Evolutionary conservation across 1,140 invertebrate species (phyloP).

Genomic region (Drosophila mayri): DNA sequence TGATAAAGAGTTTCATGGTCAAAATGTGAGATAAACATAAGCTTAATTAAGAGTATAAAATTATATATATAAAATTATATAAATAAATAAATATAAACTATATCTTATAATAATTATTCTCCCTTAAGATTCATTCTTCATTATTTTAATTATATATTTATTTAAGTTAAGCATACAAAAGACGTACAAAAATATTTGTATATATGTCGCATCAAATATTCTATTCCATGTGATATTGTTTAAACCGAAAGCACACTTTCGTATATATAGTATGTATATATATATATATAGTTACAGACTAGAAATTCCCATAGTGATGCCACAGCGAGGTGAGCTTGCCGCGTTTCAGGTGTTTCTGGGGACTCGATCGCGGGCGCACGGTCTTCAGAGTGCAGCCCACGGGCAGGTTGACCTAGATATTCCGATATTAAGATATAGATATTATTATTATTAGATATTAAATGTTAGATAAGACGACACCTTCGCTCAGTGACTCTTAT

Average conservation of each 20-base stretch:
- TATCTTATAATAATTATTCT: not conserved
- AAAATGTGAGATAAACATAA: not conserved
- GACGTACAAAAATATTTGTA: conserved; percentile 45
- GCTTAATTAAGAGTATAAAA: not conserved
- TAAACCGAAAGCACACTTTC: not conserved
- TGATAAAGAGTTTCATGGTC: not conserved
- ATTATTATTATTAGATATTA: not conserved
- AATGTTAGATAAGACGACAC: conserved; percentile 8
- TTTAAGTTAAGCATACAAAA: conserved; percentile 55
- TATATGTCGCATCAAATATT: conserved; percentile 29
- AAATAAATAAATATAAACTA: not conserved
- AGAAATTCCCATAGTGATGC: conserved; percentile 54
- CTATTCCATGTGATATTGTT: conserved; percentile 1
- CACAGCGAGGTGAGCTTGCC: conserved; percentile 72
- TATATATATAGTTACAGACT: conserved; percentile 15
- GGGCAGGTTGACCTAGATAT: conserved; percentile 70
- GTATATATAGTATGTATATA: not conserved
- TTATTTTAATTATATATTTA: conserved; percentile 36
- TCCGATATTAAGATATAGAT: conserved; percentile 10
- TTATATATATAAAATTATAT: not conserved
- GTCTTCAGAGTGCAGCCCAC: conserved; percentile 78
- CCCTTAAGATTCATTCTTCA: not conserved
- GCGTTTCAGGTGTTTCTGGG: conserved; percentile 56
- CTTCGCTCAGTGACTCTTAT: conserved; percentile 29
- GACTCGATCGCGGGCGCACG: conserved; percentile 55